Evolutionary conservation across 2,888 invertebrate species (phyloP).

Genomic region (Carterocephalus palaemon): DNA sequence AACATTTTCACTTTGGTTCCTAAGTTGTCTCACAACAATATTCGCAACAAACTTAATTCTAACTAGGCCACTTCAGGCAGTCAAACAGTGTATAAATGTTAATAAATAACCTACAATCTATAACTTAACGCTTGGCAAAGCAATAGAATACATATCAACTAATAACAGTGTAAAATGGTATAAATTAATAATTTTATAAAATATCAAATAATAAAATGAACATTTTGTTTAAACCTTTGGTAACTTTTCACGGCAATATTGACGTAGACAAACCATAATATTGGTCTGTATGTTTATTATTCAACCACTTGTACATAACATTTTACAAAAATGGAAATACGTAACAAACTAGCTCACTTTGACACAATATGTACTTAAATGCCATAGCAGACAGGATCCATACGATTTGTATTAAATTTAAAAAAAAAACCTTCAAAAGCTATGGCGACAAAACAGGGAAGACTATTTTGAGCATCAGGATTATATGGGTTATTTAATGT

Average conservation of each 20-base stretch:
- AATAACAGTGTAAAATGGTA: slow-evolving; percentile 19
- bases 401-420: too few relatives aligned
- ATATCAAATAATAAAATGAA: too few relatives aligned
- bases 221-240: too few relatives aligned
- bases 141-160: slow-evolving; percentile 23
- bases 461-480: slow-evolving; percentile 23
- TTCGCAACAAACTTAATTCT: slow-evolving; percentile 27
- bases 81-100: slow-evolving; percentile 40
- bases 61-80: slow-evolving; percentile 67
- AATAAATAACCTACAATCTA: slow-evolving; percentile 10
- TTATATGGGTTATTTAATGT: background rate
- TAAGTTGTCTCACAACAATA: slow-evolving; percentile 50
- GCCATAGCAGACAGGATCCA: too few relatives aligned
- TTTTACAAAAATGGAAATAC: too few relatives aligned
- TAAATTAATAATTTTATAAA: too few relatives aligned
- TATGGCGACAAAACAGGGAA: slow-evolving; percentile 19
- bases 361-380: too few relatives aligned
- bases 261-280: slow-evolving; percentile 20
- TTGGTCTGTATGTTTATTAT: too few relatives aligned
- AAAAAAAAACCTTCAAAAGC: too few relatives aligned
- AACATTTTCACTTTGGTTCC: slow-evolving; percentile 66
- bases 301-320: too few relatives aligned
- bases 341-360: too few relatives aligned
- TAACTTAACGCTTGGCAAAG: slow-evolving; percentile 11
- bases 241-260: slow-evolving; percentile 18